These are phyloP conservation scores for Rachycentron canadum DNA, from an alignment of 2,797 vertebrate species.

Conservation along the genomic window DNA sequence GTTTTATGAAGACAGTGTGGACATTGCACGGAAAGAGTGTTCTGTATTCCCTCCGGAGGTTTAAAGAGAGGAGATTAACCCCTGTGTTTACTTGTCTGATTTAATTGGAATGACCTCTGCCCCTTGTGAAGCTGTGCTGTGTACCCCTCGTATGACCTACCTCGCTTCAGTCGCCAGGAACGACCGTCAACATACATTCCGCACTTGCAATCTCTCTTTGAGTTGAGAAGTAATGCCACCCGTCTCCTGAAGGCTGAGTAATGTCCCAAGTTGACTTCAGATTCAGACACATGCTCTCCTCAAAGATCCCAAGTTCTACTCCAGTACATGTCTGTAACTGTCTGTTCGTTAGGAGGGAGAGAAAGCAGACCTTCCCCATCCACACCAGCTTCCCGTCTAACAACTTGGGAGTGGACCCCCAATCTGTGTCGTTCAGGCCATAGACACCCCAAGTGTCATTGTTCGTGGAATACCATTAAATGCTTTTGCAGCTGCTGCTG, in stretches of 20 bases:
- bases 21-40: constrained; percentile 45
- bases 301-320: constrained; percentile 37
- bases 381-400: constrained; percentile 48
- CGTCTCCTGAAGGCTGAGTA: constrained; percentile 73
- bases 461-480: constrained; percentile 88
- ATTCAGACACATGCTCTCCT: constrained; percentile 63
- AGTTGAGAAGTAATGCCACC: constrained; percentile 67
- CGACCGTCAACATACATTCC: constrained; percentile 84
- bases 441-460: constrained; percentile 87
- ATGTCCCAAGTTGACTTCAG: constrained; percentile 69
- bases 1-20: constrained; percentile 32
- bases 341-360: constrained; percentile 12
- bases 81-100: constrained; percentile 82
- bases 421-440: constrained; percentile 76
- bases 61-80: constrained; percentile 82
- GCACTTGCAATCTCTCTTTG: constrained; percentile 63
- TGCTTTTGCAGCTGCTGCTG: constrained; percentile 90
- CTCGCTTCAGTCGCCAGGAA: constrained; percentile 84
- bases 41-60: constrained; percentile 75
- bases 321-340: constrained; percentile 62
- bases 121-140: constrained; percentile 75
- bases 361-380: constrained; percentile 28
- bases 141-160: constrained; percentile 84
- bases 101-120: constrained; percentile 88
- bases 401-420: constrained; percentile 65